Conservation (phyloP, 2,888 invertebrate genomes). For the Papilio protenor region DNA sequence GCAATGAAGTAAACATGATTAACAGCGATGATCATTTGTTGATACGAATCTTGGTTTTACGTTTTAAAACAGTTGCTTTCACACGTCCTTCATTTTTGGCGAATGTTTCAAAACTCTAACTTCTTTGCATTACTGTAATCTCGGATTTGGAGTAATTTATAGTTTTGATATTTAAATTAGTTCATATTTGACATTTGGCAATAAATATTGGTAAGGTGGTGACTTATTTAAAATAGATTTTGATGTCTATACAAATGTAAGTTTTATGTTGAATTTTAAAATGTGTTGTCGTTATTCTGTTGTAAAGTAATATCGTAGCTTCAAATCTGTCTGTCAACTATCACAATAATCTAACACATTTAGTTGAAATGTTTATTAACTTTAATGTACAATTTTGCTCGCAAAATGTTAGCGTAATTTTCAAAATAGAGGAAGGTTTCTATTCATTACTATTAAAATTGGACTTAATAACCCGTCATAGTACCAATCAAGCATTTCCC, state of each 20-base stretch:
- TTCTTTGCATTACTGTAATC: conserved; percentile 31
- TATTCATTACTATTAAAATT: conserved; percentile 1
- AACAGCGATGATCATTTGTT: conserved; percentile 13
- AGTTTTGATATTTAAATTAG: conserved; percentile 46
- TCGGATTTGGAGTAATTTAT: conserved; percentile 46
- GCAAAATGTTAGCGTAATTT: background rate
- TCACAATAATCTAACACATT: background rate
- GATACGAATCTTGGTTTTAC: background rate
- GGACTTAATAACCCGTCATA: conserved; percentile 36
- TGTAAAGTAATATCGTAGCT: background rate
- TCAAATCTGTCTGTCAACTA: background rate
- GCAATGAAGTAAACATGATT: conserved; percentile 28
- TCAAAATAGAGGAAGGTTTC: background rate
- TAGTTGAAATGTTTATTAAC: background rate
- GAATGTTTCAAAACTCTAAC: conserved; percentile 15
- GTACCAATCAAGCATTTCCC: conserved; percentile 61
- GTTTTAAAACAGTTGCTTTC: conserved; percentile 19
- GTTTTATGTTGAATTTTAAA: background rate
- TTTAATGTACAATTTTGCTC: background rate
- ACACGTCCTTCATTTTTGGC: conserved; percentile 25
- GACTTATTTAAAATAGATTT: background rate
- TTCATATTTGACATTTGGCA: conserved; percentile 29
- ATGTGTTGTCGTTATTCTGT: background rate
- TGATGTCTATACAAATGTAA: background rate
- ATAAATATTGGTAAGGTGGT: conserved; percentile 10